Percentiles rank a stretch among this genome's conserved stretches.
Evolutionary conservation across 2,888 invertebrate genomes (phyloP).

Genomic region (Mesorhabditis belari): DNA sequence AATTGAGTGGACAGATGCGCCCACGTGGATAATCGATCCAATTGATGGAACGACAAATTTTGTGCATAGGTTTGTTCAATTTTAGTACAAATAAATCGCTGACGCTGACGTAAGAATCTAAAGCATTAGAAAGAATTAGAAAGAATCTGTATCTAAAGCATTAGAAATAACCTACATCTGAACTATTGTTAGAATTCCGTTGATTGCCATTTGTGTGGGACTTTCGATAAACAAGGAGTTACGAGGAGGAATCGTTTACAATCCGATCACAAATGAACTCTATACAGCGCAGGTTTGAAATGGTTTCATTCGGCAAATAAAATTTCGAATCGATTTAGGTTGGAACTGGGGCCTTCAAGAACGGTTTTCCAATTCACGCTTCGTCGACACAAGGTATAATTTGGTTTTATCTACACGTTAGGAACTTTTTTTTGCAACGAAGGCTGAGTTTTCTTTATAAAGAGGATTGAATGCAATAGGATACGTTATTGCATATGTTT

Average conservation of each 20-base stretch:
- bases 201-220: slow-evolving; percentile 52
- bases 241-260: slow-evolving; percentile 75
- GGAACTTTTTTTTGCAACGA: no score
- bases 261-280: slow-evolving; percentile 77
- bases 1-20: slow-evolving; percentile 73
- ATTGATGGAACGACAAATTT: slow-evolving; percentile 99
- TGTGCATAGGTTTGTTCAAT: slow-evolving; percentile 62
- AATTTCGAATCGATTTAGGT: slow-evolving; percentile 8
- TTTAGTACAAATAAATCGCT: background rate
- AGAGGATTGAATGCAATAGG: no score
- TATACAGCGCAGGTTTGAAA: slow-evolving; percentile 72
- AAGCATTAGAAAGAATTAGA: no score
- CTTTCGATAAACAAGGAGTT: slow-evolving; percentile 53
- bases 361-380: slow-evolving; percentile 61
- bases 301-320: background rate
- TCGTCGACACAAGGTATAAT: slow-evolving; percentile 43
- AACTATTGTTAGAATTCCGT: slow-evolving; percentile 42
- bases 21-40: slow-evolving; percentile 96
- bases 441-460: no score
- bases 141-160: no score
- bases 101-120: background rate
- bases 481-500: no score
- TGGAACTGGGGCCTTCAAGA: slow-evolving; percentile 80
- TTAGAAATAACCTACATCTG: background rate
- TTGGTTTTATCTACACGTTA: no score